Evolutionary conservation across 2,888 invertebrate species (phyloP).

Genomic region (Agrotis puta): DNA sequence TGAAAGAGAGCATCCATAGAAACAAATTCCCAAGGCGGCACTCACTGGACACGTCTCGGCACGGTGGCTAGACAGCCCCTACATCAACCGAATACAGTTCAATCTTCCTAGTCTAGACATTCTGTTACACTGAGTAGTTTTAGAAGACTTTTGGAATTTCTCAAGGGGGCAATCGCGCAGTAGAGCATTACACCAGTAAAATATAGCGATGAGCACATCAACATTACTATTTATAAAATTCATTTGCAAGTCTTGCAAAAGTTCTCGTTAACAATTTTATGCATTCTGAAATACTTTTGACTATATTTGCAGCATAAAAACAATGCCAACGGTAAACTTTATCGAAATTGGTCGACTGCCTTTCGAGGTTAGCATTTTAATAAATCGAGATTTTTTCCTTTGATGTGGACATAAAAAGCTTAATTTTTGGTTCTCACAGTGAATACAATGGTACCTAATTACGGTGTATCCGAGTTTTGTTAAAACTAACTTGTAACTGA

Average conservation of each 20-base stretch:
- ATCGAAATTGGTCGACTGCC: constrained; percentile 45
- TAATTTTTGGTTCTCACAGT: constrained; percentile 43
- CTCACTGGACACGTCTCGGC: neutral
- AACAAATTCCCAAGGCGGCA: constrained; percentile 9
- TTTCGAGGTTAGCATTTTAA: constrained; percentile 56
- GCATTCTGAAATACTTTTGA: constrained; percentile 43
- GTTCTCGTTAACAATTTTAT: constrained; percentile 23
- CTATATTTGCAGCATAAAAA: constrained; percentile 34
- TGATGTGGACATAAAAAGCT: constrained; percentile 10
- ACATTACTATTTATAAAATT: constrained; percentile 7
- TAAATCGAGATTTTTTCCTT: constrained; percentile 30
- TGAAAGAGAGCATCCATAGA: constrained; percentile 3
- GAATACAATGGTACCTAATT: constrained; percentile 48
- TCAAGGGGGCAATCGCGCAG: constrained; percentile 4
- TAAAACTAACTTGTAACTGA: constrained; percentile 32
- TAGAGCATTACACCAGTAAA: constrained; percentile 8
- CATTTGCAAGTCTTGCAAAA: constrained; percentile 22
- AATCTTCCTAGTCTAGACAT: neutral
- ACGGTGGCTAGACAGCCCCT: constrained; percentile 5
- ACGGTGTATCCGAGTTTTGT: constrained; percentile 28
- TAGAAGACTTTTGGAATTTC: neutral
- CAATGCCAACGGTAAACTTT: constrained; percentile 51
- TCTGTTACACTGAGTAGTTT: neutral
- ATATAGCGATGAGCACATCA: constrained; percentile 7
- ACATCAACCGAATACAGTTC: constrained; percentile 6